Conservation (phyloP, 2,113 vertebrate species). For the Megalops atlanticus region DNA sequence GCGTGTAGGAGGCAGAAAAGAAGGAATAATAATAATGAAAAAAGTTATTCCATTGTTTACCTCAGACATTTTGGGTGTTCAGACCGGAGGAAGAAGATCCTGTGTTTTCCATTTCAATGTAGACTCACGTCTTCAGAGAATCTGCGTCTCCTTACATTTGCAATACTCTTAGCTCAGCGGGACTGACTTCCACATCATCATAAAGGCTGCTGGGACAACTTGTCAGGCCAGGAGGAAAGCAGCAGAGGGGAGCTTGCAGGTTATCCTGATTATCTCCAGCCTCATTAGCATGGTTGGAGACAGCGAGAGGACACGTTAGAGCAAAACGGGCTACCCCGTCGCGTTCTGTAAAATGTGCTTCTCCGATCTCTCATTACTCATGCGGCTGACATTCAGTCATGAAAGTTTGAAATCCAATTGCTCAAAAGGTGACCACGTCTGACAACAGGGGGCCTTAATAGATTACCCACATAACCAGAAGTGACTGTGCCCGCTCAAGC, state of each 20-base stretch:
- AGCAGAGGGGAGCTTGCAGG: background rate
- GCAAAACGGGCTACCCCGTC: background rate
- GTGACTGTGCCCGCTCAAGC: conserved; percentile 22
- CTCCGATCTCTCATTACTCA: conserved; percentile 23
- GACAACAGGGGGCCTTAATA: conserved; percentile 6
- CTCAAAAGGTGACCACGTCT: conserved; percentile 24
- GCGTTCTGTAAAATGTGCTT: background rate
- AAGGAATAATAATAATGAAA: background rate
- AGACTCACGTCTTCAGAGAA: background rate
- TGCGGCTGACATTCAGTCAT: conserved; percentile 25
- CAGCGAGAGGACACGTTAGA: background rate
- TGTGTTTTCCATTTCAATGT: background rate
- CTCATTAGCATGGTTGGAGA: conserved; percentile 7
- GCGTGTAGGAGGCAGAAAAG: background rate
- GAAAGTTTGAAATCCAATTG: conserved; percentile 14
- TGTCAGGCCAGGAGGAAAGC: background rate
- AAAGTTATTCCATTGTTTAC: background rate
- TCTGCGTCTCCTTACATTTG: background rate
- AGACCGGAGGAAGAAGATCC: background rate
- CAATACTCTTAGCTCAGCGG: background rate
- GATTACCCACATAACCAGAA: conserved; percentile 18
- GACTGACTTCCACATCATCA: background rate
- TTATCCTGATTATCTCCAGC: background rate
- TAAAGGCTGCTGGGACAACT: background rate
- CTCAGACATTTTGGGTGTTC: background rate